These are phyloP conservation scores for Eremobia ochroleuca DNA, from an alignment of 2,888 invertebrate species.

Conservation along the genomic window DNA sequence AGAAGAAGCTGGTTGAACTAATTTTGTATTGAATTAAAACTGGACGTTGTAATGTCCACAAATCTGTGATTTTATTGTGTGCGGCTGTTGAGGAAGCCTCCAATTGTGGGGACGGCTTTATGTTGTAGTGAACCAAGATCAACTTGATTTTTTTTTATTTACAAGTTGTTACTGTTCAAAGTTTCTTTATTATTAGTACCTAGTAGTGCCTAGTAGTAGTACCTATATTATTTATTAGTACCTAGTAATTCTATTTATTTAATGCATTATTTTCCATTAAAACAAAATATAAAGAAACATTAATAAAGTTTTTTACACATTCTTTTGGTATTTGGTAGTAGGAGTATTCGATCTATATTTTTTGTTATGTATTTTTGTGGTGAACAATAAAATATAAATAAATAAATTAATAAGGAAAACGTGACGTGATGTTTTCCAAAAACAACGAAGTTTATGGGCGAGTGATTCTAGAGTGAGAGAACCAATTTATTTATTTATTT, in stretches of 20 bases:
- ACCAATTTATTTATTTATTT: no score
- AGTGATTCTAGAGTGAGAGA: no score
- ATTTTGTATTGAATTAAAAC: conserved; percentile 83
- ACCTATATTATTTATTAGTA: neutral
- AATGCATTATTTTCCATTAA: neutral
- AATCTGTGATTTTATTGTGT: conserved; percentile 84
- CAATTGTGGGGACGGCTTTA: conserved; percentile 73
- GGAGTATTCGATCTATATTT: no score
- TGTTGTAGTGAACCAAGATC: conserved; percentile 60
- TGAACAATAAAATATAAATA: no score
- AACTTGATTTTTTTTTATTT: neutral
- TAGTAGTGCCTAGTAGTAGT: no score
- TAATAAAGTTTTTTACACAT: neutral
- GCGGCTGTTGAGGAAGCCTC: conserved; percentile 85
- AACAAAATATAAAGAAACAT: neutral
- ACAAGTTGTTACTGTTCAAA: neutral
- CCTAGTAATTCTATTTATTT: neutral
- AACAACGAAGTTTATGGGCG: no score
- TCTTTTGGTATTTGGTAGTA: no score
- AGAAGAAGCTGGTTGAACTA: conserved; percentile 80
- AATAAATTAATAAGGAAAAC: no score
- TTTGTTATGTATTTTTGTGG: no score
- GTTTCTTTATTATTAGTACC: neutral
- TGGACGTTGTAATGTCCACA: conserved; percentile 81
- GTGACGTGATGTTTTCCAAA: no score